Evolutionary conservation across 2,888 invertebrate genomes (phyloP).

Genomic region (Andricus curvator): DNA sequence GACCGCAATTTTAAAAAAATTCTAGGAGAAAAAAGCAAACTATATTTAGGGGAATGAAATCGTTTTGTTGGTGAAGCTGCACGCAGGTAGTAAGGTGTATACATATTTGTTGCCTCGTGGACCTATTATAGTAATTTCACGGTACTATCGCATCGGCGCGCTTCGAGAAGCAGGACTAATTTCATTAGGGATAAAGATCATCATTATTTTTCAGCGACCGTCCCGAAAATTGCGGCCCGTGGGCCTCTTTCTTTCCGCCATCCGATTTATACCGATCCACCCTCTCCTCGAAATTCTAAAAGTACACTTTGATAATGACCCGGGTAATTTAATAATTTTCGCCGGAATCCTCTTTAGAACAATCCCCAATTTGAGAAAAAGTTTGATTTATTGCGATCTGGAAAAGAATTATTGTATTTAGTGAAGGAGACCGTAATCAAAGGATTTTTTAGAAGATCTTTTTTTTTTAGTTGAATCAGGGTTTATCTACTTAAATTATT

Average conservation of each 20-base stretch:
- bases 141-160: conserved; percentile 74
- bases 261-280: conserved; percentile 53
- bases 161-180: conserved; percentile 73
- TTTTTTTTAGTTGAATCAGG: not conserved
- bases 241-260: conserved; percentile 54
- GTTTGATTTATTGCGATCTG: conserved; percentile 36
- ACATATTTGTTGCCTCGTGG: conserved; percentile 58
- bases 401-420: conserved; percentile 22
- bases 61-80: conserved; percentile 52
- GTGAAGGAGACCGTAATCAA: not conserved
- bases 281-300: conserved; percentile 38
- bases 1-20: conserved; percentile 73
- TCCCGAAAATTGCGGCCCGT: conserved; percentile 64
- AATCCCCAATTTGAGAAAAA: conserved; percentile 20
- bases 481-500: no score
- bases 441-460: not conserved
- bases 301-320: conserved; percentile 26
- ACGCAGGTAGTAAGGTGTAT: conserved; percentile 52
- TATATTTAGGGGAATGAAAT: conserved; percentile 68
- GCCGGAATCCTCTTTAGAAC: not conserved
- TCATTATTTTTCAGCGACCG: conserved; percentile 73
- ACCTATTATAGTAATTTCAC: conserved; percentile 77
- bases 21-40: conserved; percentile 70
- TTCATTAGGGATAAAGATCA: conserved; percentile 78
- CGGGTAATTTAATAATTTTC: conserved; percentile 23